Conservation (phyloP, 2,888 invertebrate species). For the Eurytoma adleriae region DNA sequence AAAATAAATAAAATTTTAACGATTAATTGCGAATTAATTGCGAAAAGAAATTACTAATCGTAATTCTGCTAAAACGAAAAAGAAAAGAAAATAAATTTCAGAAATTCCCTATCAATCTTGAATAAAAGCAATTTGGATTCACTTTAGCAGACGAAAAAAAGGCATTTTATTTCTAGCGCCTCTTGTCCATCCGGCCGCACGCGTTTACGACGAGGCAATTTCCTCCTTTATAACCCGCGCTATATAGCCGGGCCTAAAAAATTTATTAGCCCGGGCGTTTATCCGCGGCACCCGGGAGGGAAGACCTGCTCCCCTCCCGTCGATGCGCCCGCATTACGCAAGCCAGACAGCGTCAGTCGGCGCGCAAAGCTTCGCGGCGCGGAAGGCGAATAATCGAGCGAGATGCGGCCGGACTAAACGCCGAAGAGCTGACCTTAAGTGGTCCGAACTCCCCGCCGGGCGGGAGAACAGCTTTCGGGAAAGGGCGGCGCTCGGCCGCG, state of each 20-base stretch:
- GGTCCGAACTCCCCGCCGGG: slow-evolving; percentile 20
- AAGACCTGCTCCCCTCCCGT: not conserved
- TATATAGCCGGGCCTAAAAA: not conserved
- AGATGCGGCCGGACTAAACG: not conserved
- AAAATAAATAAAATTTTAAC: no score
- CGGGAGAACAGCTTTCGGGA: not conserved
- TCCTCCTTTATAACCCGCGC: slow-evolving; percentile 9
- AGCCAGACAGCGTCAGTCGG: not conserved
- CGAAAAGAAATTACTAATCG: no score
- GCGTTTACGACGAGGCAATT: not conserved
- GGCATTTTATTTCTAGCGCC: slow-evolving; percentile 11
- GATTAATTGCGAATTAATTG: no score
- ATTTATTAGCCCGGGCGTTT: slow-evolving; percentile 8
- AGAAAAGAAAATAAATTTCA: no score
- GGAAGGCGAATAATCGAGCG: slow-evolving; percentile 19
- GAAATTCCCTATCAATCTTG: no score
- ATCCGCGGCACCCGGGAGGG: not conserved
- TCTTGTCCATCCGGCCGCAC: not conserved
- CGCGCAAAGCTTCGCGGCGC: not conserved
- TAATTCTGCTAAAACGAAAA: no score
- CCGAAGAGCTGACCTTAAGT: slow-evolving; percentile 33
- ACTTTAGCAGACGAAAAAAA: not conserved
- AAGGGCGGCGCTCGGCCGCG: not conserved
- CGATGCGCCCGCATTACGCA: not conserved
- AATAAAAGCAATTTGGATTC: not conserved